These are phyloP conservation scores for Cinclus cinclus DNA, from an alignment of 2,113 vertebrate species.

Conservation along the genomic window DNA sequence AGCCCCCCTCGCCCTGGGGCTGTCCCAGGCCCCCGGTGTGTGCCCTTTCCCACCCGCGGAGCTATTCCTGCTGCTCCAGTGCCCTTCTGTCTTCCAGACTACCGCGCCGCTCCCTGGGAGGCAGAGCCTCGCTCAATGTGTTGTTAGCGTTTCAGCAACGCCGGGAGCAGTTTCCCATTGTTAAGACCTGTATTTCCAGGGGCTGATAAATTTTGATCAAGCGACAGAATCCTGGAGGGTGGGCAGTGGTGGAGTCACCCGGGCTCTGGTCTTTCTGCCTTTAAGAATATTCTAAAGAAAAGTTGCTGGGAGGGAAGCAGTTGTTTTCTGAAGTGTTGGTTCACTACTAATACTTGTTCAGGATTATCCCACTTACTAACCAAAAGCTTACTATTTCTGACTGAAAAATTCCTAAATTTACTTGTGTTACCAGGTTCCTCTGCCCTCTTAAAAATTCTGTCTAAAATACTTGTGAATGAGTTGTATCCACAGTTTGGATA, in stretches of 20 bases:
- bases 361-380: background rate
- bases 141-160: background rate
- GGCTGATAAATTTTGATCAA: background rate
- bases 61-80: background rate
- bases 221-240: background rate
- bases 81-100: background rate
- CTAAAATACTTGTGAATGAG: background rate
- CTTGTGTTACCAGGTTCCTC: background rate
- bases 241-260: background rate
- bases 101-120: background rate
- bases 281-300: background rate
- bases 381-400: background rate
- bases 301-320: background rate
- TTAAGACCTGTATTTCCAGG: background rate
- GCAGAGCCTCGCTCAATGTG: accelerated
- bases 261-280: background rate
- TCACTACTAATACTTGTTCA: background rate
- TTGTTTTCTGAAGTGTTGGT: background rate
- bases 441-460: background rate
- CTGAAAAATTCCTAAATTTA: background rate
- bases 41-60: background rate
- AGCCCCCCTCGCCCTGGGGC: background rate
- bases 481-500: background rate
- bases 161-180: background rate
- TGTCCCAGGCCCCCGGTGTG: too few relatives aligned